These are phyloP conservation scores for Plemyria rubiginata DNA, from an alignment of 2,888 invertebrate genomes.

Conservation along the genomic window DNA sequence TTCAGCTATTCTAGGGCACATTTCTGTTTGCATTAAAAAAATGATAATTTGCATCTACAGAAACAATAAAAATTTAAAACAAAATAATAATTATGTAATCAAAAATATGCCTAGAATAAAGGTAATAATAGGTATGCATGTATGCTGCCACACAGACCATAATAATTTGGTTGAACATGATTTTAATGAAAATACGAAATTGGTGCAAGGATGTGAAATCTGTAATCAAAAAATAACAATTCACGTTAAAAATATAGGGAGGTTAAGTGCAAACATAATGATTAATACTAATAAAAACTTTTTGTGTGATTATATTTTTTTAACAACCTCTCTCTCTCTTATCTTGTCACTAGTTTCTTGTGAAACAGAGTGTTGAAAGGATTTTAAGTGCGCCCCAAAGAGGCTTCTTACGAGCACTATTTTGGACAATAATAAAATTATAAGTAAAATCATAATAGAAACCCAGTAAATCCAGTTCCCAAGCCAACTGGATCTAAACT, in stretches of 20 bases:
- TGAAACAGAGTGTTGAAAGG: too few relatives aligned
- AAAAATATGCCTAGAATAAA: constrained; percentile 74
- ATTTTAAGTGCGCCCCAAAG: too few relatives aligned
- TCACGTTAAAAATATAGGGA: background rate
- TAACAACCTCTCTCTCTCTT: too few relatives aligned
- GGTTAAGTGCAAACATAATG: constrained; percentile 1
- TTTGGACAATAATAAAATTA: too few relatives aligned
- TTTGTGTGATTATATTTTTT: background rate
- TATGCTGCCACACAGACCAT: constrained; percentile 81
- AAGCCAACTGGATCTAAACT: too few relatives aligned
- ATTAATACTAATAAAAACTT: constrained; percentile 14
- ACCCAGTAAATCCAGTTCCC: too few relatives aligned
- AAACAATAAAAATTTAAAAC: constrained; percentile 12
- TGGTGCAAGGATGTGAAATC: constrained; percentile 70
- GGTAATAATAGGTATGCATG: constrained; percentile 79
- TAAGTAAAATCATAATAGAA: too few relatives aligned
- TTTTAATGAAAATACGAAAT: constrained; percentile 63
- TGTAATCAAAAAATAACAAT: constrained; percentile 14
- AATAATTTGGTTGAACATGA: constrained; percentile 56
- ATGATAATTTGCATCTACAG: constrained; percentile 10
- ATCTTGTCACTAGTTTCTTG: too few relatives aligned
- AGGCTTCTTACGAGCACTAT: too few relatives aligned
- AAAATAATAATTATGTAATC: constrained; percentile 61
- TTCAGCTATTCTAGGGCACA: constrained; percentile 71
- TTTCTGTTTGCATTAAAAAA: constrained; percentile 62